These are phyloP conservation scores for Drosophila nebulosa DNA, from an alignment of 1,140 invertebrate genomes.

Conservation along the genomic window DNA sequence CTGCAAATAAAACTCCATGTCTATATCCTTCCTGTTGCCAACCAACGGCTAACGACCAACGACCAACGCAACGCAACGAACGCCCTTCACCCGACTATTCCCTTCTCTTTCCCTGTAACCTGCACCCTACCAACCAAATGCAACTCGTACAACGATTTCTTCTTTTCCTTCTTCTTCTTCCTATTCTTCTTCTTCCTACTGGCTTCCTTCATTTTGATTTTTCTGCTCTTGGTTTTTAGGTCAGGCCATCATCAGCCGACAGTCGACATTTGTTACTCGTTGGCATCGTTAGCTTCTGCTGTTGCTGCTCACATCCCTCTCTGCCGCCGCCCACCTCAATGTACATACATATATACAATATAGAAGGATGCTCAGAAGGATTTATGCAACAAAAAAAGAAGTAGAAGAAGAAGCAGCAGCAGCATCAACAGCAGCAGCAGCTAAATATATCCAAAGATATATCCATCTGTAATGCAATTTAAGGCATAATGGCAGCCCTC, in stretches of 20 bases:
- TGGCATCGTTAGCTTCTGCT: conserved; percentile 19
- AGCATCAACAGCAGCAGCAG: not conserved
- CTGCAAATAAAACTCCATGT: conserved; percentile 4
- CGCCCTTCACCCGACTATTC: conserved; percentile 3
- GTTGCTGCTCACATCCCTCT: too few species aligned
- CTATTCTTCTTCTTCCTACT: conserved; percentile 14
- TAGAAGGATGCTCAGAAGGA: too few species aligned
- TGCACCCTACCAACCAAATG: not conserved
- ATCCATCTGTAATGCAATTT: not conserved
- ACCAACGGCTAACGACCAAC: conserved; percentile 12
- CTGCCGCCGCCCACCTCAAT: too few species aligned
- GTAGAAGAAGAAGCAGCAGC: too few species aligned
- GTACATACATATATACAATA: too few species aligned
- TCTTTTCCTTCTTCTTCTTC: conserved; percentile 20
- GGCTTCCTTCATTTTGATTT: conserved; percentile 12
- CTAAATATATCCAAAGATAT: not conserved
- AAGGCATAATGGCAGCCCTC: too few species aligned
- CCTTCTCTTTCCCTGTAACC: not conserved
- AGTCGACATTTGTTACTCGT: conserved; percentile 35
- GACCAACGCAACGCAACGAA: conserved; percentile 7
- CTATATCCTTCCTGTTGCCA: conserved; percentile 4
- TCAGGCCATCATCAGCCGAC: conserved; percentile 17
- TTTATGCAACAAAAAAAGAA: too few species aligned
- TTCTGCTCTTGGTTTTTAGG: conserved; percentile 28
- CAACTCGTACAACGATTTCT: conserved; percentile 19